Percentiles rank a stretch among this genome's conserved stretches.
phyloP scores from a whole-genome alignment of 2,888 invertebrate genomes.

The Drosophila merina region DNA sequence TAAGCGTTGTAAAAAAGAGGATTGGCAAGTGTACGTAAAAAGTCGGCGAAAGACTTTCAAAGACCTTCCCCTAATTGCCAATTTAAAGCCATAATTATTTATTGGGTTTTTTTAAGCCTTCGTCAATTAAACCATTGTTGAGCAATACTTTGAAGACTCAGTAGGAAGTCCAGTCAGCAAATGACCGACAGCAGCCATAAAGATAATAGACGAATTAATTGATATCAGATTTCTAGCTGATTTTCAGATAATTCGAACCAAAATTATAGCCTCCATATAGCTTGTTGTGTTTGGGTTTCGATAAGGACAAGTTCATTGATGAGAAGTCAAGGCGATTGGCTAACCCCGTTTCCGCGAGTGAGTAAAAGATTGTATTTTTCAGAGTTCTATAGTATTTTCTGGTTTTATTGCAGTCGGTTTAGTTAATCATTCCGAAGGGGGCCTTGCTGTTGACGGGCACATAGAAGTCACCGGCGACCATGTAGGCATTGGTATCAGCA shows the following conservation, averaged over 20 bases:
- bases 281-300: neutral
- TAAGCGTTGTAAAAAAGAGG: too few relatives aligned
- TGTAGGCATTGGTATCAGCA: constrained; percentile 71
- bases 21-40: neutral
- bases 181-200: constrained; percentile 18
- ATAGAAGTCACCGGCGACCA: constrained; percentile 80
- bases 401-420: constrained; percentile 19
- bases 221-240: neutral
- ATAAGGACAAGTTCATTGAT: constrained; percentile 2
- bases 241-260: constrained; percentile 4
- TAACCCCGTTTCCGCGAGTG: neutral
- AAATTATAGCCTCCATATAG: constrained; percentile 3
- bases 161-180: neutral
- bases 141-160: neutral
- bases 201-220: constrained; percentile 12
- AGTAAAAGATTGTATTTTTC: neutral
- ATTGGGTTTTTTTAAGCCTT: neutral
- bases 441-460: constrained; percentile 77
- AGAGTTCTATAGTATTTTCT: neutral
- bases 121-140: constrained; percentile 1
- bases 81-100: neutral
- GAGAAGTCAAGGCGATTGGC: neutral
- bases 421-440: constrained; percentile 77
- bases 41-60: too few relatives aligned
- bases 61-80: neutral